Percentiles rank a stretch among this genome's conserved stretches.
These are phyloP conservation scores for Scalopus aquaticus DNA, from an alignment of 2,113 vertebrate genomes.

Conservation along the genomic window DNA sequence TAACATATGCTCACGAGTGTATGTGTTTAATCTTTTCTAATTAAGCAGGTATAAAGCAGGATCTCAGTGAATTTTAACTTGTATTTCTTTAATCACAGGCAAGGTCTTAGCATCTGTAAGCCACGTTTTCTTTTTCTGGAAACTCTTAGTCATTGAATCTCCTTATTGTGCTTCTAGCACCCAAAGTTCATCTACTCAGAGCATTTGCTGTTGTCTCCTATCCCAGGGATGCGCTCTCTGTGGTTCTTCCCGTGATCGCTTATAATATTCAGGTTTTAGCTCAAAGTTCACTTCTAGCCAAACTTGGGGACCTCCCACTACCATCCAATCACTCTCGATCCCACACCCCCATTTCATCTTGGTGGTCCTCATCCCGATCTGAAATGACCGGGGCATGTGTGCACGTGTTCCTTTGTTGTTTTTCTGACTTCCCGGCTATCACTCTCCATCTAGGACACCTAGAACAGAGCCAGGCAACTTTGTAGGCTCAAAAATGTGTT, in stretches of 20 bases:
- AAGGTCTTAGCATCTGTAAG: background rate
- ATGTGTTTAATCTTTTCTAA: background rate
- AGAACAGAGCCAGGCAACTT: background rate
- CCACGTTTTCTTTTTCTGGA: background rate
- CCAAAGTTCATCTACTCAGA: background rate
- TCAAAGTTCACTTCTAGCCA: background rate
- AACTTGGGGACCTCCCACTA: background rate
- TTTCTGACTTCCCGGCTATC: background rate
- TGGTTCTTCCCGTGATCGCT: background rate
- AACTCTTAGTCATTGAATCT: background rate
- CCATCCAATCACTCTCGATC: background rate
- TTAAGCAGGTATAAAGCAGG: background rate
- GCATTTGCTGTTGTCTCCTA: background rate
- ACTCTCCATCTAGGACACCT: too few species aligned
- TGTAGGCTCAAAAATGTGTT: background rate
- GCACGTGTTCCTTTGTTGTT: background rate
- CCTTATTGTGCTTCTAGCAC: background rate
- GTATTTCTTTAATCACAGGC: background rate
- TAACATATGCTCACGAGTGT: background rate
- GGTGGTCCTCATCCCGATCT: accelerated
- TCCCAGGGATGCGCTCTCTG: background rate
- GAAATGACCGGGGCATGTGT: background rate
- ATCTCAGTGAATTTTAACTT: background rate
- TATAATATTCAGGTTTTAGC: background rate
- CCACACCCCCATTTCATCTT: background rate